phyloP scores from a whole-genome alignment of 2,797 vertebrate genomes.

The Crenuchus spilurus region DNA sequence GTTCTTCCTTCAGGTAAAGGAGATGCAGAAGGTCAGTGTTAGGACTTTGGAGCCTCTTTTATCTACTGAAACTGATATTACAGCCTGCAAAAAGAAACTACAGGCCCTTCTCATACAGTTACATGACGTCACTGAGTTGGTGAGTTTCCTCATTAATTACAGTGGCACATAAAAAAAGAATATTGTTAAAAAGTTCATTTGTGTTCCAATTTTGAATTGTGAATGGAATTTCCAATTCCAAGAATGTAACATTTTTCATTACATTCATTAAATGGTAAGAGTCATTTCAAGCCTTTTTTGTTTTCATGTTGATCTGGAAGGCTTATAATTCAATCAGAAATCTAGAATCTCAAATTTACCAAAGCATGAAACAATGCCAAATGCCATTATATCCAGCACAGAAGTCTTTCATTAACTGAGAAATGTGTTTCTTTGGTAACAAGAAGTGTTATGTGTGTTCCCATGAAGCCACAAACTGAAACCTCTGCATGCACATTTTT shows the following conservation, averaged over 20 bases:
- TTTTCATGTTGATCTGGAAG: no score
- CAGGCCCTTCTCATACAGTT: slow-evolving; percentile 53
- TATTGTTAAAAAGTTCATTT: no score
- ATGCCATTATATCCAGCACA: neutral
- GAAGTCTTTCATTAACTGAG: neutral
- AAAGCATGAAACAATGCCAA: neutral
- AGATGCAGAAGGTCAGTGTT: neutral
- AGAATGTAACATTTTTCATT: no score
- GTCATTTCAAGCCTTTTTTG: no score
- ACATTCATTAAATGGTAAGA: no score
- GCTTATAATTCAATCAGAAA: no score
- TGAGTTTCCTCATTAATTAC: no score
- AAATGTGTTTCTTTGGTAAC: neutral
- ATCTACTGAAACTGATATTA: slow-evolving; percentile 49
- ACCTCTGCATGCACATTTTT: neutral
- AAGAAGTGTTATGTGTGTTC: neutral
- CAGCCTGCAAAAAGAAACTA: slow-evolving; percentile 43
- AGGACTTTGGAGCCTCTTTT: neutral
- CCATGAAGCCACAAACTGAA: neutral
- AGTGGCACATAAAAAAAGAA: no score
- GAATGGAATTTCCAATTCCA: no score
- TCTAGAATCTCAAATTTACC: no score
- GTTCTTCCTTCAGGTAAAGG: neutral
- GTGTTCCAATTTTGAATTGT: no score
- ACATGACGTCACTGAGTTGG: slow-evolving; percentile 21